phyloP scores from a whole-genome alignment of 1,140 invertebrate species.

The Liolophura sinensis region DNA sequence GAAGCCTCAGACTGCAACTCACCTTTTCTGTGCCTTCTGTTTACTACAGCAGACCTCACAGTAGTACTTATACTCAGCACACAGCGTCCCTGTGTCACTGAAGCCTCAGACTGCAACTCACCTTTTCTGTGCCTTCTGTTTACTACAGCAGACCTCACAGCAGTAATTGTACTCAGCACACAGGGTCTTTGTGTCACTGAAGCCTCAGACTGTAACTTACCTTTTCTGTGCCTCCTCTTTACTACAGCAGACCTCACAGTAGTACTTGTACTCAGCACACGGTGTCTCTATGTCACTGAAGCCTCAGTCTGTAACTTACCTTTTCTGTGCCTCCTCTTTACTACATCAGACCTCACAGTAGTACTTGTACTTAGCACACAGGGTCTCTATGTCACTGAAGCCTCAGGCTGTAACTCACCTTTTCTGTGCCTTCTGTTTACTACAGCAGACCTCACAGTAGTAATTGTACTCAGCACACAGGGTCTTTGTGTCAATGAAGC shows the following conservation, averaged over 20 bases:
- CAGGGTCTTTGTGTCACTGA: constrained; percentile 95
- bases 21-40: constrained; percentile 87
- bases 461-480: constrained; percentile 98
- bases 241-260: constrained; percentile 96
- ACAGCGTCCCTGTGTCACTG: constrained; percentile 95
- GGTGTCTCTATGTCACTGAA: constrained; percentile 97
- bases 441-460: constrained; percentile 97
- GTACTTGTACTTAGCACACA: constrained; percentile 98
- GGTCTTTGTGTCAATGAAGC: constrained; percentile 93
- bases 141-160: constrained; percentile 97
- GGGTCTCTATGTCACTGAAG: constrained; percentile 95
- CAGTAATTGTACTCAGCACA: constrained; percentile 99
- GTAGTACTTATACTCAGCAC: constrained; percentile 98
- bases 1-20: constrained; percentile 72
- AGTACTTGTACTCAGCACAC: constrained; percentile 98
- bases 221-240: constrained; percentile 93
- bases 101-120: constrained; percentile 70
- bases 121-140: constrained; percentile 90
- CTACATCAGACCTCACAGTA: constrained; percentile 98
- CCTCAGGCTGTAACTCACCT: constrained; percentile 64
- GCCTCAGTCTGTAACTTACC: constrained; percentile 64
- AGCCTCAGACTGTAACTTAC: constrained; percentile 68
- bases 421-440: constrained; percentile 95
- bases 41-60: constrained; percentile 98
- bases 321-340: constrained; percentile 93